Evolutionary conservation across 2,888 invertebrate species (phyloP), one percentile per base, ranked within the genome.

Genomic region (Lingula anatina): DNA sequence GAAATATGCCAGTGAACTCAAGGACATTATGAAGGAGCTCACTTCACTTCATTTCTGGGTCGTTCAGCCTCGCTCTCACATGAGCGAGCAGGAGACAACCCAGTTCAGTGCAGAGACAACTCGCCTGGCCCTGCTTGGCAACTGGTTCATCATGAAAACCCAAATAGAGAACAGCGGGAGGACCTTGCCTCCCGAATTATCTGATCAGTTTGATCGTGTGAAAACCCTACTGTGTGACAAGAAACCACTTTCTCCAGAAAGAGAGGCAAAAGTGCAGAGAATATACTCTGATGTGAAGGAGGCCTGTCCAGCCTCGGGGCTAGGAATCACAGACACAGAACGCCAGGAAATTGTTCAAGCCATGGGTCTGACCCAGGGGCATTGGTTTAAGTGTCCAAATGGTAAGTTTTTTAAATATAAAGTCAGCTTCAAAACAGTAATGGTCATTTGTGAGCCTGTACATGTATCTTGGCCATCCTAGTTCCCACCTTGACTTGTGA

Each of bases 331-430:
- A 1, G 74, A 79, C 2, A 55, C 60, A 5, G 85, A 86, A 65
- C 75, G 80, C 36, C 62, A 70, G 21, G 66, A 82, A 74, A 81
- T 86, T 43, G 78, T 84, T 0, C 62, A 69, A 60, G 85, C 84
- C 0, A 79, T 86, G 55, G 81, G 79, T 0, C 62, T 84, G 26
- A 73, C 66, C 39, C 76, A 79, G 41, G 86, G 86, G 0, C 84
- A 83, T 62, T 88, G 87, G 87, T 87, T 79, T 70, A 84, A 84
- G 68, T 88, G 87, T 72, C 83, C 83, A 0, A 2, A 55, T 60
- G 5, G 85, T 86, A 65, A 75, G 80, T 36, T 62, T 70, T 25
- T 12, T 31, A n/a, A 2, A 42, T 20, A 24, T 23, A 9, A 23
- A n/a, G 2, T 40, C n/a, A n/a, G n/a, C n/a, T n/a, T n/a, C n/a